Conservation (phyloP, 2,113 vertebrate species). For the Hoplias malabaricus region DNA sequence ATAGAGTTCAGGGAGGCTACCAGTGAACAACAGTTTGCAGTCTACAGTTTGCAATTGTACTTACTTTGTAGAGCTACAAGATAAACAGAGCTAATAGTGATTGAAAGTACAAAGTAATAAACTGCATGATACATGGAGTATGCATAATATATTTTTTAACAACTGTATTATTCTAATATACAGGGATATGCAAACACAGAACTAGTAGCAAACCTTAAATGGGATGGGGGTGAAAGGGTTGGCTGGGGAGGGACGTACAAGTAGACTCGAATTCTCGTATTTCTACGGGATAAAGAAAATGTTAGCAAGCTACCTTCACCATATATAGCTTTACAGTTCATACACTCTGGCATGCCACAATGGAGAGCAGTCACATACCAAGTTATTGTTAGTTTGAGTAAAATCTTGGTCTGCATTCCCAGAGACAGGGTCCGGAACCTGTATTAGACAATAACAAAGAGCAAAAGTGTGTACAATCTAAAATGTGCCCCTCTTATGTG, state of each 20-base stretch:
- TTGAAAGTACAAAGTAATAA: too few relatives aligned
- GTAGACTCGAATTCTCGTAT: conserved; percentile 76
- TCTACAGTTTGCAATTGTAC: too few relatives aligned
- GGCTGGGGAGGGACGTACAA: conserved; percentile 83
- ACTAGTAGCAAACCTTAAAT: conserved; percentile 87
- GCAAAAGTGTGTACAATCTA: too few relatives aligned
- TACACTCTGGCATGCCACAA: background rate
- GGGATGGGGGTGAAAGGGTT: conserved; percentile 90
- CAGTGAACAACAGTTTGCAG: too few relatives aligned
- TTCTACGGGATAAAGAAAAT: conserved; percentile 80
- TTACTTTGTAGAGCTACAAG: too few relatives aligned
- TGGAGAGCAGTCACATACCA: conserved; percentile 56
- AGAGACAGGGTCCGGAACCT: background rate
- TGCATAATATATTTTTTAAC: background rate
- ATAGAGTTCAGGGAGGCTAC: too few relatives aligned
- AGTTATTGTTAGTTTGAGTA: conserved; percentile 51
- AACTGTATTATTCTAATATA: background rate
- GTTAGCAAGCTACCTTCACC: background rate
- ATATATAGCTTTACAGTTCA: conserved; percentile 38
- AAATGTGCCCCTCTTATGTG: too few relatives aligned
- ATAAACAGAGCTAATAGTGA: too few relatives aligned
- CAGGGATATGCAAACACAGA: conserved; percentile 5
- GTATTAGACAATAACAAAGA: background rate
- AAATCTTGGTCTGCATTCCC: conserved; percentile 40
- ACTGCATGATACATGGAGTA: background rate